Conservation (phyloP, 1,140 invertebrate genomes). For the Megalonaias nervosa region DNA sequence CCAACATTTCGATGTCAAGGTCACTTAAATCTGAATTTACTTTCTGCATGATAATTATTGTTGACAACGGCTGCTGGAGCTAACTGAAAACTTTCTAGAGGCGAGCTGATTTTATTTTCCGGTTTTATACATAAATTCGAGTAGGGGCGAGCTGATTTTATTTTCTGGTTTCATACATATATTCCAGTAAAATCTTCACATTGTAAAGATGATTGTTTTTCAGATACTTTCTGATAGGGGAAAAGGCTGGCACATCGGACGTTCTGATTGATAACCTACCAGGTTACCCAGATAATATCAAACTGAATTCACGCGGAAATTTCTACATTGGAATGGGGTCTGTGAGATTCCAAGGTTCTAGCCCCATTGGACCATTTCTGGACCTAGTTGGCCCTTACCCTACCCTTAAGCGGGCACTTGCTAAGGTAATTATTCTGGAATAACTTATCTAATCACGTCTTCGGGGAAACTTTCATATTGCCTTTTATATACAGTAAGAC, state of each 20-base stretch:
- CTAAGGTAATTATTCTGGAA: conserved; percentile 64
- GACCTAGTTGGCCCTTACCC: conserved; percentile 67
- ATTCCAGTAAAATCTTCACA: too few relatives aligned
- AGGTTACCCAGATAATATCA: conserved; percentile 86
- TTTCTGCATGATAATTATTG: too few relatives aligned
- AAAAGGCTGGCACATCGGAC: conserved; percentile 77
- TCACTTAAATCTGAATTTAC: not conserved
- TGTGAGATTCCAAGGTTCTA: conserved; percentile 55
- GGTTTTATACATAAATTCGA: not conserved
- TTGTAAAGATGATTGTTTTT: too few relatives aligned
- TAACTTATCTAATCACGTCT: not conserved
- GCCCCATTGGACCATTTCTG: conserved; percentile 49
- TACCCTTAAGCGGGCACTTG: conserved; percentile 62
- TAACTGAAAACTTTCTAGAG: not conserved
- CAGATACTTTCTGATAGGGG: conserved; percentile 52
- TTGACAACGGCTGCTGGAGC: not conserved
- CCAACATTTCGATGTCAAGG: too few relatives aligned
- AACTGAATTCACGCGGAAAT: conserved; percentile 78
- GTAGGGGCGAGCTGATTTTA: not conserved
- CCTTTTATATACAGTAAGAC: not conserved
- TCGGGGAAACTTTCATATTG: not conserved
- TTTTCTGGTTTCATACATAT: not conserved
- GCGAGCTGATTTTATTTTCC: not conserved
- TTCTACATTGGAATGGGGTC: conserved; percentile 78
- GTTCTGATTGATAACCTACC: conserved; percentile 85